Base-by-base conservation (phyloP, 2,113 vertebrate species). In the Sprattus sprattus region DNA sequence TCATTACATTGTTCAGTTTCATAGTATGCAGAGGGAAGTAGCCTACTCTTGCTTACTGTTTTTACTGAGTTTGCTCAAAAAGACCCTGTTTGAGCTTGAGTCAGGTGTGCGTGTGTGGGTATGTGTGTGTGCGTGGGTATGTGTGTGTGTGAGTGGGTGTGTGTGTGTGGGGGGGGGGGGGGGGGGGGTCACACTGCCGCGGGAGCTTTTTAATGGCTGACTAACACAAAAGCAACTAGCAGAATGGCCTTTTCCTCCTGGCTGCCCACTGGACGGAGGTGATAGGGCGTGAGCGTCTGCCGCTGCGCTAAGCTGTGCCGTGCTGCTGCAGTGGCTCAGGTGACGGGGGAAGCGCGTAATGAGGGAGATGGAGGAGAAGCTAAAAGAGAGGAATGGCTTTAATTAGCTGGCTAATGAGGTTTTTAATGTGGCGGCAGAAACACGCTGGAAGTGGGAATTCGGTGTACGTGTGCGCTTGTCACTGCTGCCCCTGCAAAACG, bases 351-450 rank as follows among this genome's bases (percentile, higher is more conserved):
- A 92, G 93, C 92, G 92, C 92, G 91, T 93, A 95, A 95, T 93
- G 93, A 93, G 91, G 85, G 92, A 93, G 94, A 95, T 92, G 92
- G 93, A 94, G 91, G 92, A 93, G 94, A 93, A 93, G 93, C 93
- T 93, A 94, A 93, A 94, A 94, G 93, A 95, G 94, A 94, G 93
- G 91, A 93, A 94, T 94, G 94, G 93, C 93, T 95, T 95, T 95
- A 95, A 95, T 95, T 95, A 95, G 94, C 90, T 93, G 89, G 91
- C 94, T 95, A 95, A 95, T 95, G 93, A 95, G 94, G 91, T 95
- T 95, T 95, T 94, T 94, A 95, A 94, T 94, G 92, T 91, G 90
- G 87, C 91, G 89, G 91, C 84, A 78, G 92, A 92, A 90, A 93
- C 91, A 91, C 84, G 87, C 83, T 85, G 81, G 92, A 92, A 89